Conservation (phyloP, 2,797 vertebrate species). For the Sebastiscus albofasciatus region DNA sequence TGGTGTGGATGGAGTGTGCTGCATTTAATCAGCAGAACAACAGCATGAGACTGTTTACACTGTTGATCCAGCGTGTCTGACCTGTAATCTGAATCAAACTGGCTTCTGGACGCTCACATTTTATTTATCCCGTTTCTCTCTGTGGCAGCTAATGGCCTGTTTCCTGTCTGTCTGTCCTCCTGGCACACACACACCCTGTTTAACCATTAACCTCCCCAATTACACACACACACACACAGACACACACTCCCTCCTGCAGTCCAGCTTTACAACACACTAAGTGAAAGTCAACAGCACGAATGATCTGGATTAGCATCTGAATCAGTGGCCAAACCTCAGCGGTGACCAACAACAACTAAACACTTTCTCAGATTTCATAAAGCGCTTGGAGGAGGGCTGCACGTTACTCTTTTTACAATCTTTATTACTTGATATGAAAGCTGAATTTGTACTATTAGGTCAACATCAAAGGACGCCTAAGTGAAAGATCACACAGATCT, state of each 20-base stretch:
- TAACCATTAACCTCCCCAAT: conserved; percentile 61
- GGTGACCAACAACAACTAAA: background rate
- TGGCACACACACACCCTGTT: conserved; percentile 41
- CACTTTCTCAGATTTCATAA: background rate
- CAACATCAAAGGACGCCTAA: background rate
- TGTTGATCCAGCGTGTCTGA: background rate
- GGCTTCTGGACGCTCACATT: conserved; percentile 21
- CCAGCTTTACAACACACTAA: conserved; percentile 5
- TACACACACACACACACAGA: conserved; percentile 18
- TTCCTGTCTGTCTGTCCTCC: conserved; percentile 63
- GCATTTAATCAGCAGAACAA: background rate
- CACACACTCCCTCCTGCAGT: conserved; percentile 4
- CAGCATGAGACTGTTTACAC: background rate
- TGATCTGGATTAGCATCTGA: conserved; percentile 37
- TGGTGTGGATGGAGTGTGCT: background rate
- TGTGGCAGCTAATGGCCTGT: conserved; percentile 53
- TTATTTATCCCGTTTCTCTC: conserved; percentile 31
- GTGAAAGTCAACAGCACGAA: conserved; percentile 53
- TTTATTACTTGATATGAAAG: background rate
- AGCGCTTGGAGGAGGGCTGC: background rate
- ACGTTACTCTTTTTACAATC: background rate
- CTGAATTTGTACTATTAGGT: background rate
- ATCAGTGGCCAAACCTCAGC: conserved; percentile 7
- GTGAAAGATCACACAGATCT: background rate
- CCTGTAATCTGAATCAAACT: conserved; percentile 6